Evolutionary conservation across 2,888 invertebrate species (phyloP), one percentile per base, ranked within the genome.

Genomic region (Fragum sueziense): DNA sequence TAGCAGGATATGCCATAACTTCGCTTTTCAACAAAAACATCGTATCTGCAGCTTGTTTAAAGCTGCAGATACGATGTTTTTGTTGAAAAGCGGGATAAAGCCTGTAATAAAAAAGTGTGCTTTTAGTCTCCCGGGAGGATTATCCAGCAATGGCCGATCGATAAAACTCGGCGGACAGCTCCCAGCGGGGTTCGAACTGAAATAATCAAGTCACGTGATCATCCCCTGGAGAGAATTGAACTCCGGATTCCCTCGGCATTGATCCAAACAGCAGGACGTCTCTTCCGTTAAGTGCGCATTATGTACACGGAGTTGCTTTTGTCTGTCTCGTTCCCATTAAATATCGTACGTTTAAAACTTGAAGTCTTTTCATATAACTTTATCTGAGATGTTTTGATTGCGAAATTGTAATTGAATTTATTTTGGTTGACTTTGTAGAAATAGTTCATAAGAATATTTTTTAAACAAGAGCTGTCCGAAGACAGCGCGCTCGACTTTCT

Each of bases 151-250:
- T 69, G 79, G 75, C 75, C 73, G 78, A 85, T 85, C 80, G 68
- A 80, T 80, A 80, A 47, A 61, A 57, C 47, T n/a, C 34, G 29
- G 67, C 83, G 86, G 82, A 82, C 86, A 82, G 80, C 79, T 88
- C 88, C 86, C 88, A 85, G 87, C 84, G 87, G 88, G 88, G 79
- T 41, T 76, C 76, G 68, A 76, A 82, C 82, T 82, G 74, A 76
- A 80, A 78, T 82, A 82, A 82, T 82, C 82, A 65, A 61, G 73
- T 76, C 82, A 82, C 82, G 82, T 82, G 82, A 82, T 57, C 4
- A 54, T 27, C 67, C 82, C 82, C 78, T 37, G 70, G 78, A 65
- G 78, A 51, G 78, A 75, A 73, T 70, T 82, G 78, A 76, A 80
- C 80, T 76, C 61, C 69, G 71, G 29, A 68, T 68, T 31, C 54